These are phyloP conservation scores for Neodon shergylaensis DNA, from an alignment of 2,113 vertebrate genomes.

Conservation along the genomic window DNA sequence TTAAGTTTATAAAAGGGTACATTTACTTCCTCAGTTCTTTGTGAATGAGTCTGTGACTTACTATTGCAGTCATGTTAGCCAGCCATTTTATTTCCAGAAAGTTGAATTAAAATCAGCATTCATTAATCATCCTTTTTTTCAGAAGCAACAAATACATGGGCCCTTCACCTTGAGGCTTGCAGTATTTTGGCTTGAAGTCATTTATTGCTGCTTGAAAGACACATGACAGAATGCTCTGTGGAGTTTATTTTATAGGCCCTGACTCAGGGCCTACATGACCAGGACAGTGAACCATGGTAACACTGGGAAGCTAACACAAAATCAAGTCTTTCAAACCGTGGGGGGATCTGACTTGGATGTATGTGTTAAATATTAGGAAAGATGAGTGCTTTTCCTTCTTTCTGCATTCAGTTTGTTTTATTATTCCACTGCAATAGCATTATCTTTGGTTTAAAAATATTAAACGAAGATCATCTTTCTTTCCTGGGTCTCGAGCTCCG, in stretches of 20 bases:
- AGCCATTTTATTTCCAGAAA: constrained; percentile 18
- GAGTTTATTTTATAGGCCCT: constrained; percentile 27
- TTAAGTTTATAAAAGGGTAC: background rate
- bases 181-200: constrained; percentile 8
- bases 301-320: background rate
- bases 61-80: background rate
- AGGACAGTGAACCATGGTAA: background rate
- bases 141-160: background rate
- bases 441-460: constrained; percentile 62
- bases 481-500: background rate
- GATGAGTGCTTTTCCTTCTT: background rate
- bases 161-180: background rate
- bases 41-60: constrained; percentile 18
- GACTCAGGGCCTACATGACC: background rate
- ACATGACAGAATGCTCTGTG: background rate
- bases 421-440: background rate
- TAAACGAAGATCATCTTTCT: background rate
- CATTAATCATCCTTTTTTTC: constrained; percentile 2
- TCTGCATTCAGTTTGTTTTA: constrained; percentile 51
- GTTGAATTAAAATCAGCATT: background rate
- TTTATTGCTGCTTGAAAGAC: constrained; percentile 35
- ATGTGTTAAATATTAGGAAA: constrained; percentile 8
- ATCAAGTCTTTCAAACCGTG: background rate
- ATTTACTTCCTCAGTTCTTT: constrained; percentile 12
- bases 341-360: background rate